A percentile compares a stretch with the other conserved stretches of the same genome.
Conservation (phyloP, 2,113 vertebrate genomes). For the Delphinus delphis region DNA sequence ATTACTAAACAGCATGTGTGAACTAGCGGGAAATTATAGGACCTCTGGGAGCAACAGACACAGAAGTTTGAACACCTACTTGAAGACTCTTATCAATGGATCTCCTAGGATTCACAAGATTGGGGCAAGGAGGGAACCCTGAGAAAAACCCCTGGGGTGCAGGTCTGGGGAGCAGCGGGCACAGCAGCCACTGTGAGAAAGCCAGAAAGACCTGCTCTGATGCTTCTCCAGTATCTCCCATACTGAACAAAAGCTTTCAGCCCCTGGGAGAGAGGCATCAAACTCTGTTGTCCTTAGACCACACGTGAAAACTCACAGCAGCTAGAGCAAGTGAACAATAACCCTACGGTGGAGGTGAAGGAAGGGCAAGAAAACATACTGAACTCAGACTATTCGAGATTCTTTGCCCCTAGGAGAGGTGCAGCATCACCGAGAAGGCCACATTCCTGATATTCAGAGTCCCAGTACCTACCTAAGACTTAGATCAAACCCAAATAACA, state of each 20-base stretch:
- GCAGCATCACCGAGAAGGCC: not conserved
- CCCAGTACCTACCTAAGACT: not conserved
- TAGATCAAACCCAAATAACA: not conserved
- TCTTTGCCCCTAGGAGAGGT: not conserved
- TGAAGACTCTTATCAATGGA: not conserved
- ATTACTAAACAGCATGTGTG: not conserved
- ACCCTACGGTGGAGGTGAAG: fast-evolving
- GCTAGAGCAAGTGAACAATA: not conserved
- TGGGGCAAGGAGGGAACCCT: not conserved
- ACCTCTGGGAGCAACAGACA: not conserved
- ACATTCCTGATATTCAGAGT: not conserved
- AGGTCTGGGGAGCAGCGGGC: not conserved
- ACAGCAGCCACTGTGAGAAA: not conserved
- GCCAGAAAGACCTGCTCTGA: not conserved
- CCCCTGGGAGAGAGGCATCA: not conserved
- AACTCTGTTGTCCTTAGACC: not conserved
- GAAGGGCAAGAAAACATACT: not conserved
- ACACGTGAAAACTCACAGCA: not conserved
- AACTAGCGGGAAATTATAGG: not conserved
- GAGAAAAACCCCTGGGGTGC: not conserved
- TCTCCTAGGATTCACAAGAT: not conserved
- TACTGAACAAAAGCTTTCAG: not conserved
- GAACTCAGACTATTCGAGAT: not conserved
- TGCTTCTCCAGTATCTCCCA: not conserved
- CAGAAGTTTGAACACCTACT: not conserved